Evolutionary conservation across 2,888 invertebrate species (phyloP).

Genomic region (Digitonthophagus gazella): DNA sequence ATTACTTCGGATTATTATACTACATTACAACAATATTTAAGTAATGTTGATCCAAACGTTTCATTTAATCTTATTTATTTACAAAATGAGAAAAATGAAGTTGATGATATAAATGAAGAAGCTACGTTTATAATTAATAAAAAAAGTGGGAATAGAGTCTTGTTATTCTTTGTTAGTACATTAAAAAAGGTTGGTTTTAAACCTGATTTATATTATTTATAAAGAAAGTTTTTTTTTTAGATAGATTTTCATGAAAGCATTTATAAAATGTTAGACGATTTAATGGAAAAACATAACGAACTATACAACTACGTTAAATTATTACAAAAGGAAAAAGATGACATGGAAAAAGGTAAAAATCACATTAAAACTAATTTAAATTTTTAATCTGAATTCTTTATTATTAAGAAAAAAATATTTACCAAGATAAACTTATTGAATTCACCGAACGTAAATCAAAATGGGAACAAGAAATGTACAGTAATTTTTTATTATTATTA

Average conservation of each 20-base stretch:
- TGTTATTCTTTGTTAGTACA: conserved; percentile 33
- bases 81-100: conserved; percentile 18
- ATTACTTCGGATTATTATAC: conserved; percentile 29
- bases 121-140: conserved; percentile 31
- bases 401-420: conserved; percentile 27
- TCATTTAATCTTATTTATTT: conserved; percentile 15
- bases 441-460: conserved; percentile 30
- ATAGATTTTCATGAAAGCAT: conserved; percentile 30
- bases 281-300: conserved; percentile 24
- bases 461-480: conserved; percentile 40
- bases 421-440: conserved; percentile 28
- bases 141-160: conserved; percentile 23
- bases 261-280: conserved; percentile 31
- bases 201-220: not conserved
- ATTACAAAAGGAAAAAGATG: conserved; percentile 23
- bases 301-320: conserved; percentile 15
- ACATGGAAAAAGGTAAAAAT: conserved; percentile 26
- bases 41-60: conserved; percentile 19
- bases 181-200: conserved; percentile 30
- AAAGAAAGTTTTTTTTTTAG: conserved; percentile 23
- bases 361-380: not conserved
- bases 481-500: conserved; percentile 42
- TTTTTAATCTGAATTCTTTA: not conserved
- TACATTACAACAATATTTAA: conserved; percentile 29
- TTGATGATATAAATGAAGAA: conserved; percentile 12